Conservation (phyloP, 2,113 vertebrate genomes). For the Mola mola region DNA sequence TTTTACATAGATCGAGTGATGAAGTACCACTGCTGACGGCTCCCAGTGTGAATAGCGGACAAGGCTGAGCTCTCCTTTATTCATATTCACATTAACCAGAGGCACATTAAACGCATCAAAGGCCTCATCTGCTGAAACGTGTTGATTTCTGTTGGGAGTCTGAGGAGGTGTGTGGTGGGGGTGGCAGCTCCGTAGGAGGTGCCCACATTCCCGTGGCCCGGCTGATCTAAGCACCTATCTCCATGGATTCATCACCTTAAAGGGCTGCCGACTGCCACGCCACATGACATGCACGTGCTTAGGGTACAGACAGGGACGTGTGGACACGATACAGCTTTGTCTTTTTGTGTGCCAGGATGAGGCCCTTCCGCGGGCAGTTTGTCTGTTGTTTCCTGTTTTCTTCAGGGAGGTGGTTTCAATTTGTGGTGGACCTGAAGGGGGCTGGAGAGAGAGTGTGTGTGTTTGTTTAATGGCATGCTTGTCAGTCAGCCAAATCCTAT, state of each 20-base stretch:
- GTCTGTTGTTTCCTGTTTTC: conserved; percentile 65
- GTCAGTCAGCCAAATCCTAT: conserved; percentile 51
- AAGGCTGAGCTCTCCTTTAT: conserved; percentile 51
- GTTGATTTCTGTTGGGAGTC: conserved; percentile 52
- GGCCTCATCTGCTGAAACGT: conserved; percentile 37
- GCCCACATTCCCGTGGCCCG: conserved; percentile 39
- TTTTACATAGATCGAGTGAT: no score
- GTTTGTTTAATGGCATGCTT: conserved; percentile 52
- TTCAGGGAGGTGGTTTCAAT: conserved; percentile 60
- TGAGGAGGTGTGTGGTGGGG: background rate
- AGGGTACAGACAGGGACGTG: conserved; percentile 41
- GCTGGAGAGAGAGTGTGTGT: conserved; percentile 20
- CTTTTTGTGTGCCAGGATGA: conserved; percentile 34
- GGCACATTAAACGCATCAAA: conserved; percentile 71
- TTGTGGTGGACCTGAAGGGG: conserved; percentile 43
- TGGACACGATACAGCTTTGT: conserved; percentile 46
- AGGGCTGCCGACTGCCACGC: conserved; percentile 42
- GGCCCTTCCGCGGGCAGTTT: conserved; percentile 37
- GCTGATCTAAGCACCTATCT: conserved; percentile 72
- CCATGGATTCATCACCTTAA: conserved; percentile 48
- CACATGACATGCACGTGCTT: conserved; percentile 23
- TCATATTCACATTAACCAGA: conserved; percentile 69
- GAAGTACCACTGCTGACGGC: background rate
- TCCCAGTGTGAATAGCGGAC: conserved; percentile 45
- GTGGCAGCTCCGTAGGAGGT: conserved; percentile 54